A percentile compares a stretch with the other conserved stretches of the same genome.
Conservation (phyloP, 2,113 vertebrate species). For the Odontophorus gujanensis region DNA sequence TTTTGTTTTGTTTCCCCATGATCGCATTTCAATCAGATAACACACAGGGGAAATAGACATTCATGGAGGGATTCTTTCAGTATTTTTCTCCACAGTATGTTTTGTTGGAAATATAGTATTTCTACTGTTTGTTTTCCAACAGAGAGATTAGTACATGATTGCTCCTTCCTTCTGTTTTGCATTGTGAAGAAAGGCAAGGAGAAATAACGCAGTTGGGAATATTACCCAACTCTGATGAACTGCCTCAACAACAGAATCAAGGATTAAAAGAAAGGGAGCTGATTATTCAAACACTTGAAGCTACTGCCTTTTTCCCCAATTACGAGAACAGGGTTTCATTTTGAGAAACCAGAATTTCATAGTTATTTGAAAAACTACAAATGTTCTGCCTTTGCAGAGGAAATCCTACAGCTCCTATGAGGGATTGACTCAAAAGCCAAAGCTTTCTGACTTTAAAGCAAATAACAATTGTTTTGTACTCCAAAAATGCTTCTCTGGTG, state of each 20-base stretch:
- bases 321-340: not conserved
- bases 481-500: not conserved
- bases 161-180: not conserved
- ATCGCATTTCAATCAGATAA: not conserved
- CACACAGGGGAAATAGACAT: not conserved
- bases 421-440: not conserved
- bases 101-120: not conserved
- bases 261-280: not conserved
- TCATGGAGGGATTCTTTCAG: not conserved
- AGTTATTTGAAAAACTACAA: not conserved
- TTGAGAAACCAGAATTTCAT: not conserved
- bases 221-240: not conserved
- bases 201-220: not conserved
- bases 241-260: not conserved
- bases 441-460: not conserved
- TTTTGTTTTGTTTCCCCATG: not conserved
- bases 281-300: not conserved
- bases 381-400: not conserved
- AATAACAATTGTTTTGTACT: not conserved
- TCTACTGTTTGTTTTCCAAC: not conserved
- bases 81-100: not conserved
- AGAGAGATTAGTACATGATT: not conserved
- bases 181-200: not conserved
- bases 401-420: not conserved
- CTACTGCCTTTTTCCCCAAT: not conserved